phyloP scores from a whole-genome alignment of 2,113 vertebrate genomes.

The Oncorhynchus masou region DNA sequence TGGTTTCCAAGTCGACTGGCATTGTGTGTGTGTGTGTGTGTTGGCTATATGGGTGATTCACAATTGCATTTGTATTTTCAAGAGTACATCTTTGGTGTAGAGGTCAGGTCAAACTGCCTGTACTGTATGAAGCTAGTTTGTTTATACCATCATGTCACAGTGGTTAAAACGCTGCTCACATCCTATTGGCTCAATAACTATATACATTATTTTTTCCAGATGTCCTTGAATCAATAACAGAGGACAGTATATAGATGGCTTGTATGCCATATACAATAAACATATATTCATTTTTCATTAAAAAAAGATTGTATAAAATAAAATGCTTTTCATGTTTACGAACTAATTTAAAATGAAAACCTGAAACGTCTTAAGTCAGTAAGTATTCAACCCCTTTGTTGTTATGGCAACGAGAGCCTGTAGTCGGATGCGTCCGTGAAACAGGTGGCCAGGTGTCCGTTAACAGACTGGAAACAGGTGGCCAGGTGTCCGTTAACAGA shows the following conservation, averaged over 20 bases:
- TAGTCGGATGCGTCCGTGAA: no score
- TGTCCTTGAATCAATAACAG: background rate
- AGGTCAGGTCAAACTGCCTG: background rate
- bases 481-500: no score
- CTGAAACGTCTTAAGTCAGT: no score
- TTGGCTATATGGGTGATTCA: background rate
- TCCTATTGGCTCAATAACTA: background rate
- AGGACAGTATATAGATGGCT: background rate
- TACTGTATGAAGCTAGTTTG: background rate
- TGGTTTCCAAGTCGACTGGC: conserved; percentile 51
- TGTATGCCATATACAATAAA: background rate
- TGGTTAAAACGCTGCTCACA: background rate
- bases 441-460: no score
- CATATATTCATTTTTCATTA: background rate
- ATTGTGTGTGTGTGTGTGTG: background rate
- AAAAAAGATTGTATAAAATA: background rate
- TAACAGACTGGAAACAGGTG: no score
- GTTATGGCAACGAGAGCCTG: no score
- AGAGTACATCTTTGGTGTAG: background rate
- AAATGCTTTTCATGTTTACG: no score
- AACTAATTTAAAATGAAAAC: no score
- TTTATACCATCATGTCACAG: background rate
- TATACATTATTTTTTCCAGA: background rate
- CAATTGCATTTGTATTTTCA: background rate
- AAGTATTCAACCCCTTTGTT: no score